phyloP scores from a whole-genome alignment of 1,140 invertebrate genomes.

The Laodelphax striatellus region DNA sequence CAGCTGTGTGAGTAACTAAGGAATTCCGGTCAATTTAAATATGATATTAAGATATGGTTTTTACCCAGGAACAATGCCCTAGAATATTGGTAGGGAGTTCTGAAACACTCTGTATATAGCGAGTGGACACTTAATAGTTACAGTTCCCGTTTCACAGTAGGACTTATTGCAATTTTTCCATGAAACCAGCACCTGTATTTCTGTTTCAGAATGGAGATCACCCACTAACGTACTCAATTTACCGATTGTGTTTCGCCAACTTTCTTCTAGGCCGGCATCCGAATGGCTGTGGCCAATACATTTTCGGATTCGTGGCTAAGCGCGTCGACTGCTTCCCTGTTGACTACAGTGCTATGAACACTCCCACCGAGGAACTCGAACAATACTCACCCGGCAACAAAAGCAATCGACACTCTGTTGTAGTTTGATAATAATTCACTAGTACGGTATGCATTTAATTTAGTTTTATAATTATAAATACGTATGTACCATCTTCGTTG shows the following conservation, averaged over 20 bases:
- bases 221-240: conserved; percentile 46
- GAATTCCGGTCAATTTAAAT: no score
- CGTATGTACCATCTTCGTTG: no score
- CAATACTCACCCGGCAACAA: conserved; percentile 53
- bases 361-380: conserved; percentile 51
- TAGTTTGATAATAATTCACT: conserved; percentile 35
- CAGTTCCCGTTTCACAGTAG: no score
- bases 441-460: no score
- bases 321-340: conserved; percentile 50
- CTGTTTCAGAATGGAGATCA: conserved; percentile 50
- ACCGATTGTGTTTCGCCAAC: conserved; percentile 55
- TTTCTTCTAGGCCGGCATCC: conserved; percentile 56
- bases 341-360: conserved; percentile 59
- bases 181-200: conserved; percentile 2
- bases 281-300: conserved; percentile 58
- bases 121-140: no score
- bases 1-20: no score
- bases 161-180: background rate
- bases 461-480: no score
- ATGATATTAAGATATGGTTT: no score
- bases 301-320: conserved; percentile 45
- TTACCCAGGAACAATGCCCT: no score
- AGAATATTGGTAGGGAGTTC: no score
- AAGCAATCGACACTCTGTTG: conserved; percentile 53
- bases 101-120: no score